phyloP scores from a whole-genome alignment of 2,888 invertebrate genomes.

The Halictus quadricinctus region DNA sequence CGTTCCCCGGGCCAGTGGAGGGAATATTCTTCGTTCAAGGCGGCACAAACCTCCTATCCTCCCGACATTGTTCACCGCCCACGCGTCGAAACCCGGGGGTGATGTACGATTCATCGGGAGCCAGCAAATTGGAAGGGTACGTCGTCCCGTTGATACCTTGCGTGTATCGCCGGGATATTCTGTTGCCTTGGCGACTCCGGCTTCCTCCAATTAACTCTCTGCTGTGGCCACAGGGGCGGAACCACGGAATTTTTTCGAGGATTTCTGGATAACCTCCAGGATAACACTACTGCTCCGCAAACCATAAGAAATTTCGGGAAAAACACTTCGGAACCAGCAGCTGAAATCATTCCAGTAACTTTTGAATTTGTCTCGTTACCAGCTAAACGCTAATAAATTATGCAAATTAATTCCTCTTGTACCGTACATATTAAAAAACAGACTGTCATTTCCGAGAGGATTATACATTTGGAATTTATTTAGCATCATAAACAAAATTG shows the following conservation, averaged over 20 bases:
- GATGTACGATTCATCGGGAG: conserved; percentile 11
- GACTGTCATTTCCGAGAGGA: too few species aligned
- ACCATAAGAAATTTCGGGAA: background rate
- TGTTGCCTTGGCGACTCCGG: conserved; percentile 28
- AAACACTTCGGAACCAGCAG: background rate
- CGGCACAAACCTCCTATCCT: background rate
- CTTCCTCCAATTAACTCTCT: conserved; percentile 20
- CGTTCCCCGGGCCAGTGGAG: background rate
- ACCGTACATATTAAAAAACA: too few species aligned
- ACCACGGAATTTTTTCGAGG: background rate
- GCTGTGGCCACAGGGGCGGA: background rate
- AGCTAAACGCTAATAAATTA: background rate
- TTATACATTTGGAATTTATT: background rate
- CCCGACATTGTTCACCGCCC: conserved; percentile 19
- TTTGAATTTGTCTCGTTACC: background rate
- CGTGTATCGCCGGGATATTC: background rate
- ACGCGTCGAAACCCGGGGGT: conserved; percentile 4
- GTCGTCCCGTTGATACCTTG: conserved; percentile 16
- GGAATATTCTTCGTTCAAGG: conserved; percentile 15
- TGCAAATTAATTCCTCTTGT: too few species aligned
- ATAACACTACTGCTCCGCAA: background rate
- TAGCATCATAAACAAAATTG: background rate
- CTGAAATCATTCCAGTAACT: background rate
- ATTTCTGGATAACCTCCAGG: background rate
- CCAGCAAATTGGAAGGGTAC: conserved; percentile 16